Evolutionary conservation across 2,888 invertebrate genomes (phyloP).

Genomic region (Caenorhabditis plicata): DNA sequence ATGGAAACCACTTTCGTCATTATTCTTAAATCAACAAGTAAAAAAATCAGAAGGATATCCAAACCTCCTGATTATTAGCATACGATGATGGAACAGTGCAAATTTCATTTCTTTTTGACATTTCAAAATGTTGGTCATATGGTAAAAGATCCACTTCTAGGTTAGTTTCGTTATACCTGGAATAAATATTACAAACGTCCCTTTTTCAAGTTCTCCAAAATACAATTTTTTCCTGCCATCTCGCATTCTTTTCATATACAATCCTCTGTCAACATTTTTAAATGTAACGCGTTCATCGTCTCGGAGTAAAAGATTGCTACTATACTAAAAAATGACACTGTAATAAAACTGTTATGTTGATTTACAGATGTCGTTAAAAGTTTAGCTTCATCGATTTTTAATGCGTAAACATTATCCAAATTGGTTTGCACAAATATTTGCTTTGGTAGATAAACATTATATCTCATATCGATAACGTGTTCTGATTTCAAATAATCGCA

Average conservation of each 20-base stretch:
- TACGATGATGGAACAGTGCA: constrained; percentile 2
- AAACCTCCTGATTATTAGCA: constrained; percentile 9
- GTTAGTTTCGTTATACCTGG: constrained; percentile 3
- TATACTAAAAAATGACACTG: neutral
- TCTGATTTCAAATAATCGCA: constrained; percentile 1
- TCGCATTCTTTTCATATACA: constrained; percentile 1
- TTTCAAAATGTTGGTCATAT: constrained; percentile 21
- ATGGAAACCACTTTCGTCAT: no score
- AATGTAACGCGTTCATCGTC: constrained; percentile 16
- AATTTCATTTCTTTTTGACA: constrained; percentile 7
- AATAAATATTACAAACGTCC: no score
- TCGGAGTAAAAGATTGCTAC: neutral
- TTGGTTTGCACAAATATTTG: constrained; percentile 23
- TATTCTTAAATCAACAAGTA: no score
- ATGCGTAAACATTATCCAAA: constrained; percentile 2
- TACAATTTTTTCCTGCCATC: neutral
- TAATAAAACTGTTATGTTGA: neutral
- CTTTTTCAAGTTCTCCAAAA: no score
- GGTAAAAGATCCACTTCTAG: neutral
- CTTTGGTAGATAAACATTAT: constrained; percentile 19
- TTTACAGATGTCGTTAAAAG: neutral
- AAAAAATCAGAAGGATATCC: no score
- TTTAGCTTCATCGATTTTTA: constrained; percentile 6
- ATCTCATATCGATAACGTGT: constrained; percentile 10
- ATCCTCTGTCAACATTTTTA: constrained; percentile 22